Conservation (phyloP, 1,140 invertebrate species). For the Xylocopa sonorina region DNA sequence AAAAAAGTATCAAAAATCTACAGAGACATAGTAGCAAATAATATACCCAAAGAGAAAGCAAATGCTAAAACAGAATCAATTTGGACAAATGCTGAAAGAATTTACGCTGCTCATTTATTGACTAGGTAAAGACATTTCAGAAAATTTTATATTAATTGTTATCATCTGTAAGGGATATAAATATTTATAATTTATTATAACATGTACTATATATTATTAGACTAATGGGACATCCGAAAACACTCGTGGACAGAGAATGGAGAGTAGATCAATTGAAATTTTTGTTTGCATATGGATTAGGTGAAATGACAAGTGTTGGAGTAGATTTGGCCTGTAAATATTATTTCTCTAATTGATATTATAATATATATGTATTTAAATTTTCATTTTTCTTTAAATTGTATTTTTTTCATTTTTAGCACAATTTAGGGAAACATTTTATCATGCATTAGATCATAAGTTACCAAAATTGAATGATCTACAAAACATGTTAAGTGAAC, state of each 20-base stretch:
- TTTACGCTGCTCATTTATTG: slow-evolving; percentile 85
- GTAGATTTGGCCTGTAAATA: slow-evolving; percentile 84
- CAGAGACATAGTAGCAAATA: slow-evolving; percentile 83
- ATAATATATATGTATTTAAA: slow-evolving; percentile 8
- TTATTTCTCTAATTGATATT: slow-evolving; percentile 46
- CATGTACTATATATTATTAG: slow-evolving; percentile 70
- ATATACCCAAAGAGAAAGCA: slow-evolving; percentile 76
- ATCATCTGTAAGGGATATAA: neutral
- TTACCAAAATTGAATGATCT: slow-evolving; percentile 84
- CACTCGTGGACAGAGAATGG: slow-evolving; percentile 85
- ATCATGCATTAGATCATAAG: slow-evolving; percentile 85
- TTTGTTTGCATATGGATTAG: slow-evolving; percentile 85
- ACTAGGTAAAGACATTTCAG: slow-evolving; percentile 75
- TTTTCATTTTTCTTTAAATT: slow-evolving; percentile 36
- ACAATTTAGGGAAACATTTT: slow-evolving; percentile 85
- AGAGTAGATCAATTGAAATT: slow-evolving; percentile 85
- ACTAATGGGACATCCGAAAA: slow-evolving; percentile 84
- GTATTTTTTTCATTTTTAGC: slow-evolving; percentile 63
- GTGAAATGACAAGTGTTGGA: slow-evolving; percentile 83
- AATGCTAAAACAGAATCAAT: slow-evolving; percentile 79
- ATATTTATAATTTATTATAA: slow-evolving; percentile 4
- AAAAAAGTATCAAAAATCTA: slow-evolving; percentile 85
- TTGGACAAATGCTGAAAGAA: slow-evolving; percentile 86
- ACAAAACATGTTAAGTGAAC: slow-evolving; percentile 82
- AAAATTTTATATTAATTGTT: neutral